Conservation (phyloP, 2,797 vertebrate genomes). For the Anas acuta region DNA sequence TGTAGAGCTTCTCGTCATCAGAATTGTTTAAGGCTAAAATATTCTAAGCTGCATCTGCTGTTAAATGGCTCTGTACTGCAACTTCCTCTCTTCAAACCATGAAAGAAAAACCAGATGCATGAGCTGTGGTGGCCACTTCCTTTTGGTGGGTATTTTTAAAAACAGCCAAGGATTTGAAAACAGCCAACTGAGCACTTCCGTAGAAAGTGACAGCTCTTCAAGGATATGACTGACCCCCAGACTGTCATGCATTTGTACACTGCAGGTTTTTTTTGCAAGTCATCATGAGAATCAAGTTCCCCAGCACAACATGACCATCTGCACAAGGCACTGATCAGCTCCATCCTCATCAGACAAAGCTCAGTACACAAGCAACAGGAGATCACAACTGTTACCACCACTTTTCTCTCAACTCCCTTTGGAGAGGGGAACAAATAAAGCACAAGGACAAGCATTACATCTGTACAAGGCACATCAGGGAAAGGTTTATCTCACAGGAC, state of each 20-base stretch:
- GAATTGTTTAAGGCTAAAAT: not conserved
- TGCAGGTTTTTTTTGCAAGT: conserved; percentile 5
- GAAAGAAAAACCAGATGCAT: not conserved
- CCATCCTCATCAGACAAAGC: not conserved
- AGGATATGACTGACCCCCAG: not conserved
- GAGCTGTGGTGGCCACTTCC: not conserved
- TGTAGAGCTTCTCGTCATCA: not conserved
- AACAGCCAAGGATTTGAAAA: not conserved
- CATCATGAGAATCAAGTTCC: conserved; percentile 9
- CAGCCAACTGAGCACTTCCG: not conserved
- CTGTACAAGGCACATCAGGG: not conserved
- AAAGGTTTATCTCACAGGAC: not conserved
- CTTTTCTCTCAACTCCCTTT: not conserved
- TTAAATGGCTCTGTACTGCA: not conserved
- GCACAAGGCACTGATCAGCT: not conserved
- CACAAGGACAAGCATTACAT: not conserved
- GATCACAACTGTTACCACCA: not conserved
- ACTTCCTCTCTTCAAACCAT: not conserved
- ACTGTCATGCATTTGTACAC: not conserved
- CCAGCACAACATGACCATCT: not conserved
- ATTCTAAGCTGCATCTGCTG: not conserved
- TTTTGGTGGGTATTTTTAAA: not conserved
- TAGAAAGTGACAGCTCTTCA: not conserved
- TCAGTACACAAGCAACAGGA: not conserved
- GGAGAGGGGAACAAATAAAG: not conserved